phyloP scores from a whole-genome alignment of 2,888 invertebrate genomes.

The Nomada hirtipes region DNA sequence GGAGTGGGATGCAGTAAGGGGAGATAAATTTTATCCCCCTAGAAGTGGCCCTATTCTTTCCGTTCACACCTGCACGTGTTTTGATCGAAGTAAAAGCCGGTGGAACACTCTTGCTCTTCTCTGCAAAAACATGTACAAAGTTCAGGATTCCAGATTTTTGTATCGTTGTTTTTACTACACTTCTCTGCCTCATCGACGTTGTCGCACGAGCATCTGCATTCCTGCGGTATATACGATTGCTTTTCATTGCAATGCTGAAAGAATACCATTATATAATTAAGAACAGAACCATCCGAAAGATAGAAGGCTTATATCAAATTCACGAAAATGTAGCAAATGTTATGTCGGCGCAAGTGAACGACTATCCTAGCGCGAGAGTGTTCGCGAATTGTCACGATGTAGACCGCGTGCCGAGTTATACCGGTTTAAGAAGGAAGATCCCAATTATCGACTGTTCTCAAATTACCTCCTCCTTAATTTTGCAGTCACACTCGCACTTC shows the following conservation, averaged over 20 bases:
- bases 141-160: conserved; percentile 87
- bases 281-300: not conserved
- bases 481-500: conserved; percentile 88
- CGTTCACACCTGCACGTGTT: conserved; percentile 86
- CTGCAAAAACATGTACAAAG: conserved; percentile 87
- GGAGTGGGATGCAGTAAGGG: conserved; percentile 55
- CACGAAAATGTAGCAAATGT: not conserved
- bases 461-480: conserved; percentile 85
- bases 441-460: conserved; percentile 57
- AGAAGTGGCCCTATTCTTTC: conserved; percentile 50
- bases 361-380: not conserved
- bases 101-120: conserved; percentile 86
- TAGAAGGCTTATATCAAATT: not conserved
- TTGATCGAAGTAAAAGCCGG: conserved; percentile 87
- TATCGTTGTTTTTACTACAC: conserved; percentile 85
- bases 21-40: conserved; percentile 46
- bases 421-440: conserved; percentile 60
- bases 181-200: conserved; percentile 87
- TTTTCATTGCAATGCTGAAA: conserved; percentile 86
- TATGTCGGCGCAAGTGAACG: not conserved
- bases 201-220: conserved; percentile 87
- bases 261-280: not conserved
- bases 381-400: conserved; percentile 12
- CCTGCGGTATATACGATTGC: conserved; percentile 86
- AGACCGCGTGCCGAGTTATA: conserved; percentile 14